Percentiles rank a stretch among this genome's conserved stretches.
These are phyloP conservation scores for Sphaerophoria taeniata DNA, from an alignment of 2,888 invertebrate species.

Conservation along the genomic window DNA sequence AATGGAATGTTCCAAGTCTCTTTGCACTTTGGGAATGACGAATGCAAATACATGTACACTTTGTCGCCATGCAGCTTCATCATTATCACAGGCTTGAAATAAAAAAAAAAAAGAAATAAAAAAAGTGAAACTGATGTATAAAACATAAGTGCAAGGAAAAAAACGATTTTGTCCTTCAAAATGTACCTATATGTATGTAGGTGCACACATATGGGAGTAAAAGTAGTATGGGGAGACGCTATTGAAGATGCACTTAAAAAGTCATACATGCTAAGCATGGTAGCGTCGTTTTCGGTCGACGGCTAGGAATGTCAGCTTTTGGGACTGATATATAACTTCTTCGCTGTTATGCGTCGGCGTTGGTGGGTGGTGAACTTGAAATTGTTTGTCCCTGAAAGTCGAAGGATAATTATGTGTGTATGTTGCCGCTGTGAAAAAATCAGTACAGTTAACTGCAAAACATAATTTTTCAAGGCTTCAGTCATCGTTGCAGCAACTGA, in stretches of 20 bases:
- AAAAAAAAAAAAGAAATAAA: background rate
- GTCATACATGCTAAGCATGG: constrained; percentile 51
- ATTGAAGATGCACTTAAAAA: constrained; percentile 68
- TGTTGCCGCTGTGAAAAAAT: constrained; percentile 13
- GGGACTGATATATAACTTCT: background rate
- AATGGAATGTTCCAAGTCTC: constrained; percentile 39
- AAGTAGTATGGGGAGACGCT: constrained; percentile 61
- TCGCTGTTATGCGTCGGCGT: constrained; percentile 2
- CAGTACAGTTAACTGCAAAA: constrained; percentile 71
- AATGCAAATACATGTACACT: constrained; percentile 19
- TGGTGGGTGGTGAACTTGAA: constrained; percentile 67
- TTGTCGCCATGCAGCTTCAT: constrained; percentile 51
- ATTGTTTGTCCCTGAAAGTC: background rate
- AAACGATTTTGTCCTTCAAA: constrained; percentile 62
- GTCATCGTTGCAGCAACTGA: background rate
- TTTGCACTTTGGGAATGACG: constrained; percentile 21
- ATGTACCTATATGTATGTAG: background rate
- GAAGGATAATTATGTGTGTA: constrained; percentile 45
- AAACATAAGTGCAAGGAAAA: constrained; percentile 28
- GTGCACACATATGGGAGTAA: background rate
- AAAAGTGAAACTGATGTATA: background rate
- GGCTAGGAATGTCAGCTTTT: background rate
- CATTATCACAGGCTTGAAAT: constrained; percentile 49
- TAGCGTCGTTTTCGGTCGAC: background rate
- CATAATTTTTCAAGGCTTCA: constrained; percentile 32